Evolutionary conservation across 2,113 vertebrate species (phyloP).

Genomic region (Platycercus adscitus): DNA sequence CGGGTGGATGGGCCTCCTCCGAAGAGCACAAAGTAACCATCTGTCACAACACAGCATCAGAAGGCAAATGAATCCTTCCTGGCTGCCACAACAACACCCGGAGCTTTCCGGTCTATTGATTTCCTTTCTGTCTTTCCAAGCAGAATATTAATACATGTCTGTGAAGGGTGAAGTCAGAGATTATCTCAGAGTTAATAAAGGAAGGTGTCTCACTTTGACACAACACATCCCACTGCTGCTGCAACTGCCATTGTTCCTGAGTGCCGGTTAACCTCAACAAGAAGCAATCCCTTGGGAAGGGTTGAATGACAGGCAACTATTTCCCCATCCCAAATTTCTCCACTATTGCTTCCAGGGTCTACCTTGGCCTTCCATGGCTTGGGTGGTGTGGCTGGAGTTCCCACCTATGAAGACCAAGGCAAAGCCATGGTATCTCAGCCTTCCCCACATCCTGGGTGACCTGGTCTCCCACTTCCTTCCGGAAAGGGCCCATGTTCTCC

Average conservation of each 20-base stretch:
- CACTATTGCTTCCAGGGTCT: background rate
- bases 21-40: background rate
- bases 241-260: background rate
- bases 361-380: background rate
- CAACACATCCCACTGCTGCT: background rate
- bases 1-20: background rate
- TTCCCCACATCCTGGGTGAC: background rate
- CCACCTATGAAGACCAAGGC: background rate
- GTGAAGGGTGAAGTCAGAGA: background rate
- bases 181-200: background rate
- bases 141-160: background rate
- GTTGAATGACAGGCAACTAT: background rate
- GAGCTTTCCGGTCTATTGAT: background rate
- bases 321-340: background rate
- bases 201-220: background rate
- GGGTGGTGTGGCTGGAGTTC: background rate
- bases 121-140: slow-evolving; percentile 14
- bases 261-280: background rate
- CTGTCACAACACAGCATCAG: background rate
- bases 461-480: background rate
- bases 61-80: slow-evolving; percentile 2
- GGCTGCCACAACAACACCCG: background rate
- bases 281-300: background rate
- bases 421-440: background rate
- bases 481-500: background rate